Base-by-base conservation (phyloP, 2,888 invertebrate genomes). In the Limnephilus auricula region DNA sequence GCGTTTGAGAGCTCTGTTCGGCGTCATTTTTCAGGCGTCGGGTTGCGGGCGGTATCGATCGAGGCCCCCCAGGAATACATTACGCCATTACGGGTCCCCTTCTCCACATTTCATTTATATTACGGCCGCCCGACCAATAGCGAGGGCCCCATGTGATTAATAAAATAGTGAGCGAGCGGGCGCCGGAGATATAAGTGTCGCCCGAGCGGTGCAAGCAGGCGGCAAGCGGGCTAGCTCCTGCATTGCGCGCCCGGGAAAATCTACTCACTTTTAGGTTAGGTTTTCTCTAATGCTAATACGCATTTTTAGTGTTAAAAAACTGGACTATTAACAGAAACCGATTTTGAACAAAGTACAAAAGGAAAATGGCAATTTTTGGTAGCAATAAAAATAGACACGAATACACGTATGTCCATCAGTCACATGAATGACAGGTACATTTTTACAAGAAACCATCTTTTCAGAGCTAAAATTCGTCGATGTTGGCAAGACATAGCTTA, bases 81-180 rank as follows among this genome's bases (percentile, higher is more conserved):
- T 92, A 92, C 65, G 65, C 91, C 92, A 92, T 92, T 86, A 87
- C 89, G 92, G 84, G 92, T 90, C 92, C 92, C 92, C 91, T 90
- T 92, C 92, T 89, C 89, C 89, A 92, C 92, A 92, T 92, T 92
- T 92, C 92, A 92, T 92, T 92, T 92, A 91, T 93, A 91, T 93
- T 93, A 93, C 93, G 93, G 92, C 93, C 93, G 93, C 93, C 92
- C 93, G 93, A 92, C 93, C 93, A 93, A 93, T 93, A 90, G 92
- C 92, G 88, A 84, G 45, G 91, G 92, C 92, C 93, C 93, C 93
- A 91, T 90, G 93, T 92, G 93, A 93, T 93, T 93, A 93, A 93
- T 93, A 93, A 93, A 93, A 92, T 92, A 93, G 93, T 92, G 92
- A 91, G 91, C 90, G 91, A 90, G 89, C 31, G 86, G 40, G 92